Evolutionary conservation across 2,888 invertebrate species (phyloP).

Genomic region (Luperina testacea): DNA sequence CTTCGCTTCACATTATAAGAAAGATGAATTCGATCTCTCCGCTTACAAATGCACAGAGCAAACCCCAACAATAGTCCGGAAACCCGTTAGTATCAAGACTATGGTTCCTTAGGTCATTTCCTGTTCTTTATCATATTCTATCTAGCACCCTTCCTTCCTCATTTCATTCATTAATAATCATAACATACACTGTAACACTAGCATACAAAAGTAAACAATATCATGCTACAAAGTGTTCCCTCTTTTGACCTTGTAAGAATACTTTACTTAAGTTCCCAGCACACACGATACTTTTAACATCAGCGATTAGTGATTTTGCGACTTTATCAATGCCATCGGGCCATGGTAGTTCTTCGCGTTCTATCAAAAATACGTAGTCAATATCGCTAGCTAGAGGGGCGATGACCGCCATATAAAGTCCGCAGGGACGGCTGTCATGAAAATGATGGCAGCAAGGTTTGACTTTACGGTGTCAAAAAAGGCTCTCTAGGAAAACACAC

Average conservation of each 20-base stretch:
- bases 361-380: background rate
- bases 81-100: slow-evolving; percentile 43
- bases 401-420: background rate
- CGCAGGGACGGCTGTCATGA: background rate
- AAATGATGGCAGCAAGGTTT: background rate
- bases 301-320: background rate
- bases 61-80: slow-evolving; percentile 52
- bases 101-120: slow-evolving; percentile 34
- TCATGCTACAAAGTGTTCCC: slow-evolving; percentile 13
- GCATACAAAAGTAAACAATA: slow-evolving; percentile 13
- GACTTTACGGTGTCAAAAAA: background rate
- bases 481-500: background rate
- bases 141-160: slow-evolving; percentile 40
- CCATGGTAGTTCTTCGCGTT: background rate
- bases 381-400: background rate
- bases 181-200: slow-evolving; percentile 16
- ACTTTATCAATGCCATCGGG: background rate
- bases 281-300: background rate
- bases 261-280: background rate
- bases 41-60: slow-evolving; percentile 23
- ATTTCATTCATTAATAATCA: slow-evolving; percentile 48
- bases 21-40: slow-evolving; percentile 15
- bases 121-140: slow-evolving; percentile 46
- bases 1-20: background rate
- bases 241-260: slow-evolving; percentile 14